phyloP scores from a whole-genome alignment of 2,888 invertebrate species.

The Gymnoscelis rufifasciata region DNA sequence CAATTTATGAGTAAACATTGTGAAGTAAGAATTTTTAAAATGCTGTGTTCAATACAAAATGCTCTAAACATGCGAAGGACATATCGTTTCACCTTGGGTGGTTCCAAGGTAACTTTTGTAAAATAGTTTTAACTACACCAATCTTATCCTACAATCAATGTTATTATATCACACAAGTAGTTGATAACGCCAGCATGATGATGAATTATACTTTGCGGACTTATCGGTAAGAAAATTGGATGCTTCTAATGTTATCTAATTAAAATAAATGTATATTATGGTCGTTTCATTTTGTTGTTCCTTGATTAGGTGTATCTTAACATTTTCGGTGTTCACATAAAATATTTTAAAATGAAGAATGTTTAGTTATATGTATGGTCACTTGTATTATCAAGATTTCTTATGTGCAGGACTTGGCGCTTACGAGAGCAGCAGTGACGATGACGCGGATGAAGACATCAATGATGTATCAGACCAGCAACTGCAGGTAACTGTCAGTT shows the following conservation, averaged over 20 bases:
- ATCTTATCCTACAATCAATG: constrained; percentile 61
- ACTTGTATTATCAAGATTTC: constrained; percentile 24
- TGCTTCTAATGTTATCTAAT: constrained; percentile 2
- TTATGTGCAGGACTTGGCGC: constrained; percentile 87
- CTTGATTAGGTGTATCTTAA: too few relatives aligned
- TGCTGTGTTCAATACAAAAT: too few relatives aligned
- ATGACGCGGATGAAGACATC: constrained; percentile 63
- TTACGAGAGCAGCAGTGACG: constrained; percentile 87
- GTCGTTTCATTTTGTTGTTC: too few relatives aligned
- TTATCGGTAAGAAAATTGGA: constrained; percentile 18
- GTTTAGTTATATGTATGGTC: not conserved
- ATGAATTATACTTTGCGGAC: constrained; percentile 5
- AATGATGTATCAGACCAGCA: constrained; percentile 83
- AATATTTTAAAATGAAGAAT: too few relatives aligned
- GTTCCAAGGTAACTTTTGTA: too few relatives aligned
- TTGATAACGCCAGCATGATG: too few relatives aligned
- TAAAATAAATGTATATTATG: too few relatives aligned
- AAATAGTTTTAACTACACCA: too few relatives aligned
- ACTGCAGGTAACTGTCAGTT: constrained; percentile 76
- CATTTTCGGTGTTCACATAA: too few relatives aligned
- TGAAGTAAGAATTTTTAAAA: not conserved
- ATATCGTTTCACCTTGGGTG: too few relatives aligned
- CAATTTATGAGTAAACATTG: not conserved
- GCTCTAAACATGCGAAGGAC: too few relatives aligned
- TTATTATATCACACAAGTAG: constrained; percentile 36